A percentile compares a stretch with the other conserved stretches of the same genome.
Conservation (phyloP, 2,113 vertebrate species). For the Atractosteus spatula region DNA sequence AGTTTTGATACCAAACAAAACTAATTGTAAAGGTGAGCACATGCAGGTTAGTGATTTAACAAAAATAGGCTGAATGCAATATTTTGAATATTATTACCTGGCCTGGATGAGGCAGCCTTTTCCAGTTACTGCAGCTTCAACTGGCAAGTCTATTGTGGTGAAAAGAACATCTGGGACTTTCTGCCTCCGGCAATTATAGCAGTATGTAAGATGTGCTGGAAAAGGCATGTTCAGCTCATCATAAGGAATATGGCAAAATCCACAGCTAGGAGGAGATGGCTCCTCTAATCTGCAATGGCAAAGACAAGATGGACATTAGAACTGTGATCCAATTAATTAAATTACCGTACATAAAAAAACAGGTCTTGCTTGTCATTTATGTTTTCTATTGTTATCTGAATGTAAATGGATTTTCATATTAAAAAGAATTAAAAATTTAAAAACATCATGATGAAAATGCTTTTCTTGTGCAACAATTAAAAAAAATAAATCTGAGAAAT, state of each 20-base stretch:
- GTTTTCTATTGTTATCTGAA: too few species aligned
- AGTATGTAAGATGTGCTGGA: constrained; percentile 91
- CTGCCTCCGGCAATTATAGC: constrained; percentile 84
- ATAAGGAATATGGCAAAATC: constrained; percentile 95
- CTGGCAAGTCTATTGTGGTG: constrained; percentile 85
- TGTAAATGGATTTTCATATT: too few species aligned
- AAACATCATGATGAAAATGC: too few species aligned
- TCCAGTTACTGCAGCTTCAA: constrained; percentile 77
- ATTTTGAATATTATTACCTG: constrained; percentile 59
- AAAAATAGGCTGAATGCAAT: too few species aligned
- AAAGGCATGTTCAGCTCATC: constrained; percentile 98
- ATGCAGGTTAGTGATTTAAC: too few species aligned
- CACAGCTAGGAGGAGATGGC: constrained; percentile 76
- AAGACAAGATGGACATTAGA: constrained; percentile 11
- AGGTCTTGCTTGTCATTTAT: too few species aligned
- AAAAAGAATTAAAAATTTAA: too few species aligned
- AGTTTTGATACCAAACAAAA: too few species aligned
- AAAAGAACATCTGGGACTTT: constrained; percentile 94
- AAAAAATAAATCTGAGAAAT: too few species aligned
- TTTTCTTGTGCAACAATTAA: too few species aligned
- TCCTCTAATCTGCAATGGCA: constrained; percentile 81
- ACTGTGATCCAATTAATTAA: background rate
- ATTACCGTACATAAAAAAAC: background rate
- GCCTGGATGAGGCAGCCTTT: constrained; percentile 93
- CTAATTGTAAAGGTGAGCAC: too few species aligned